These are phyloP conservation scores for Cirrhinus molitorella DNA, from an alignment of 2,797 vertebrate species.

Conservation along the genomic window DNA sequence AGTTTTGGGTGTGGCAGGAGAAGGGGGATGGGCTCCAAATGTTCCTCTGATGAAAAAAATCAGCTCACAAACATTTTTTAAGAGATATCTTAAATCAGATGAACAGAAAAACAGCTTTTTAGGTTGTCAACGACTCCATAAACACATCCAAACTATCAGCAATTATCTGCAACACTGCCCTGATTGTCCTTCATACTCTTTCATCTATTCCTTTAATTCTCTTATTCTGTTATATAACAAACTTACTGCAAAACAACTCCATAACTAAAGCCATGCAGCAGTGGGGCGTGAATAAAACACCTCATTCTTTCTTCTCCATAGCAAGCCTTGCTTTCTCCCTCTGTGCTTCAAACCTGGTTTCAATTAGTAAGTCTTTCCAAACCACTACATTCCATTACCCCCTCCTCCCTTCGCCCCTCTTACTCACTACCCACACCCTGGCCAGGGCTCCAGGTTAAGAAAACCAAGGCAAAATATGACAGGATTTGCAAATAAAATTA, in stretches of 20 bases:
- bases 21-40: slow-evolving; percentile 60
- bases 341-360: slow-evolving; percentile 82
- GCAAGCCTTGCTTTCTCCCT: slow-evolving; percentile 67
- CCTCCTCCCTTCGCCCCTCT: slow-evolving; percentile 72
- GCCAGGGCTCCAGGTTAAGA: slow-evolving; percentile 70
- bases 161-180: neutral
- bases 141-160: neutral
- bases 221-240: neutral
- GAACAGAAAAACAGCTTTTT: neutral
- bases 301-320: slow-evolving; percentile 66
- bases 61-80: neutral
- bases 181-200: neutral
- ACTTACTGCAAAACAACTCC: neutral
- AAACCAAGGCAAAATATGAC: slow-evolving; percentile 64
- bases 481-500: slow-evolving; percentile 54
- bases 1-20: slow-evolving; percentile 80
- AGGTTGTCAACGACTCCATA: neutral
- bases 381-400: slow-evolving; percentile 86
- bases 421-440: slow-evolving; percentile 71
- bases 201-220: neutral
- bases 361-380: slow-evolving; percentile 90
- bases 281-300: slow-evolving; percentile 54
- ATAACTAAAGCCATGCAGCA: neutral
- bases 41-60: slow-evolving; percentile 30
- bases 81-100: neutral